Base-by-base conservation (phyloP, 2,888 invertebrate genomes). In the Cyrtodaria siliqua region DNA sequence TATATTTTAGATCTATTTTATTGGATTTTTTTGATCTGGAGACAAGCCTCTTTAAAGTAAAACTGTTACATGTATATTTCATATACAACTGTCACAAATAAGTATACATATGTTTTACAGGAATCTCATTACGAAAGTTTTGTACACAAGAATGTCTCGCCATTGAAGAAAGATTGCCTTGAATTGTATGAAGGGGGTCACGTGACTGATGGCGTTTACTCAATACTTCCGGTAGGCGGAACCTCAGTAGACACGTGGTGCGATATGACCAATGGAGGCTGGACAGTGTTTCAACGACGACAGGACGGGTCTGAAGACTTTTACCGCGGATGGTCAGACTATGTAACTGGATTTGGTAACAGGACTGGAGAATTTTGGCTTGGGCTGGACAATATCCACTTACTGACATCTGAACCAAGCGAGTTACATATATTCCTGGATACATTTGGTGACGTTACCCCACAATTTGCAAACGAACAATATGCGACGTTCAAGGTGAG, bases 231-330 rank as follows among this genome's bases (percentile, higher is more conserved):
- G 23, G 12, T 16, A 3, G 52, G 52, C 4, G 24, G 52, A 1
- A 38, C 33, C 23, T 9, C 2, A 12, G 52, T 62, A 12, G 2
- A 38, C 18, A 16, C 52, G 18, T 50, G 49, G 52, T 62, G 62
- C 38, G 62, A 62, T 52, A 62, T 62, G 62, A 40, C 23, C 3
- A 50, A 49, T 50, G 53, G 44, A 1, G 63, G 63, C 1, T 63
- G 63, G 63, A 63, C 63, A 2, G 42, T 63, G 8, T 29, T 63
- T 2, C 63, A 63, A 20, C 23, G 63, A 6, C 53, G 63, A 23
- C 40, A 26, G 9, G 55, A 53, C 29, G 63, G 63, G 2, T 52
- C 53, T 18, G 55, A n/a, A 26, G 52, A 63, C 29, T 63, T 63
- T 24, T 53, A 63, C 27, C 1, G 63, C 2, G 23, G 42, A 16